These are phyloP conservation scores for Saccostrea glomerata DNA, from an alignment of 1,140 invertebrate species.

Conservation along the genomic window DNA sequence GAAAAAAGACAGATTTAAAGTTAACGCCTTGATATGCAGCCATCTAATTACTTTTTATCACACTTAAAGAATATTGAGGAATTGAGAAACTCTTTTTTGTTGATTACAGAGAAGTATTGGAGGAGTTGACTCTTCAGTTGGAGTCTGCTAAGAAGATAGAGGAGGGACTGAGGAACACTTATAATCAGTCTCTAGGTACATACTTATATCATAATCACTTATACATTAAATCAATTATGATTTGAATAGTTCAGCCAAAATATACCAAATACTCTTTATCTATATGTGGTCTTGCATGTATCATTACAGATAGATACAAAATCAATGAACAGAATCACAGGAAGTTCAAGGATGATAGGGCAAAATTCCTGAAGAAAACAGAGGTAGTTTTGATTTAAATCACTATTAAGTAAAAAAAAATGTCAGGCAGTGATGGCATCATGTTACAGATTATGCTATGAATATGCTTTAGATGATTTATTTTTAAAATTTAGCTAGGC, in stretches of 20 bases:
- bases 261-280: not conserved
- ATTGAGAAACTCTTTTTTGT: not conserved
- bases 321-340: constrained; percentile 65
- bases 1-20: no score
- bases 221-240: no score
- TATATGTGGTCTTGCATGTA: constrained; percentile 7
- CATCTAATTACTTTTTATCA: not conserved
- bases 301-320: constrained; percentile 65
- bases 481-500: not conserved
- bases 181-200: constrained; percentile 58
- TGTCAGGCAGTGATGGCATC: no score
- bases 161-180: constrained; percentile 62
- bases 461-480: not conserved
- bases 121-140: constrained; percentile 68
- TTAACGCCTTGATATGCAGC: no score
- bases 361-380: constrained; percentile 56
- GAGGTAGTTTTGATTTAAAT: constrained; percentile 57
- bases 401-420: no score
- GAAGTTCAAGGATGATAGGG: constrained; percentile 63
- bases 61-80: not conserved
- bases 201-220: constrained; percentile 17
- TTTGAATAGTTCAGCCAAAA: no score
- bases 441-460: no score
- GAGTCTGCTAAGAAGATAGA: constrained; percentile 67
- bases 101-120: constrained; percentile 62